phyloP scores from a whole-genome alignment of 2,888 invertebrate genomes.

The Cylindroiulus punctatus region DNA sequence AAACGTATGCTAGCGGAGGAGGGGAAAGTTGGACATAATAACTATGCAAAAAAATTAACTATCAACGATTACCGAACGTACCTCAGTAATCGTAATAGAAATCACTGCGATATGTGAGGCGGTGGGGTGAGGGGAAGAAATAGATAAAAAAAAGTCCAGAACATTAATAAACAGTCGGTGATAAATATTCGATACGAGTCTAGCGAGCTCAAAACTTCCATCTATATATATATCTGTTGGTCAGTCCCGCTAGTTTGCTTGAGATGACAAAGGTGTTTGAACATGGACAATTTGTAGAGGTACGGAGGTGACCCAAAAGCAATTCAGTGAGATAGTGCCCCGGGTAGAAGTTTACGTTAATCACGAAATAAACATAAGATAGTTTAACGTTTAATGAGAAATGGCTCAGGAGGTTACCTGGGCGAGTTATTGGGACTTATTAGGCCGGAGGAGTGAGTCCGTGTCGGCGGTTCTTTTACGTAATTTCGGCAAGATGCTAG shows the following conservation, averaged over 20 bases:
- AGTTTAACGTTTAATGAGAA: neutral
- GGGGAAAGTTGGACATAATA: neutral
- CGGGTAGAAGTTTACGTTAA: too few species aligned
- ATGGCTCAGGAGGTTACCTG: conserved; percentile 55
- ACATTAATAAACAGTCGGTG: neutral
- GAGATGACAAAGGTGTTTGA: too few species aligned
- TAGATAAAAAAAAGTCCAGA: neutral
- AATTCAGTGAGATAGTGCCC: too few species aligned
- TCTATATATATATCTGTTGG: too few species aligned
- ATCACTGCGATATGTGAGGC: neutral
- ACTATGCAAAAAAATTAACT: too few species aligned
- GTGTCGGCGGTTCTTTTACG: conserved; percentile 63
- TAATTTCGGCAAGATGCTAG: conserved; percentile 72
- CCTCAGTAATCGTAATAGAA: conserved; percentile 1
- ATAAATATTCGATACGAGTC: neutral
- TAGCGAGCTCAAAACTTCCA: too few species aligned
- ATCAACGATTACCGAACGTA: neutral
- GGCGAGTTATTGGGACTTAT: conserved; percentile 57
- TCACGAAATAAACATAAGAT: too few species aligned
- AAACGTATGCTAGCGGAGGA: neutral
- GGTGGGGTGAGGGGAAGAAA: neutral
- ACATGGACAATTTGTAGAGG: too few species aligned
- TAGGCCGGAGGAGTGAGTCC: conserved; percentile 54
- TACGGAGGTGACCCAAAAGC: too few species aligned
- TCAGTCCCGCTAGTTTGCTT: too few species aligned